Evolutionary conservation across 1,140 invertebrate species (phyloP).

Genomic region (Papilio polyxenes): DNA sequence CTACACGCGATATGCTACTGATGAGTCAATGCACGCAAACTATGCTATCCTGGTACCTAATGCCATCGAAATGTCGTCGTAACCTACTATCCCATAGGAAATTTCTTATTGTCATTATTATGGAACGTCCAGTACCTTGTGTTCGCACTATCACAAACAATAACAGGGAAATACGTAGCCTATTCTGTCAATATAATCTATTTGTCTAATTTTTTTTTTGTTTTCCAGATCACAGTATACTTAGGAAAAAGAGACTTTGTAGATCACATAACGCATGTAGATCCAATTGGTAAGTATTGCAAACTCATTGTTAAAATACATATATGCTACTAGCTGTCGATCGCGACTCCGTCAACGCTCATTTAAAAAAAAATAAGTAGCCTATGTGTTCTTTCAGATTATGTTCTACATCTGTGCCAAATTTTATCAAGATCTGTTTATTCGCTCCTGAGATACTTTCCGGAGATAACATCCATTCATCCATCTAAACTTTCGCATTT

Average conservation of each 20-base stretch:
- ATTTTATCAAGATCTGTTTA: too few relatives aligned
- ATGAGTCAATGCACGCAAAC: neutral
- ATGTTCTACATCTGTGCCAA: too few relatives aligned
- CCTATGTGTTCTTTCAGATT: too few relatives aligned
- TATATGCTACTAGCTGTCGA: too few relatives aligned
- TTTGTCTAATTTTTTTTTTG: constrained; percentile 39
- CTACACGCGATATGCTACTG: constrained; percentile 1
- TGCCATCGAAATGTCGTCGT: neutral
- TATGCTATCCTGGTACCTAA: constrained; percentile 7
- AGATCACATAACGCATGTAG: constrained; percentile 97
- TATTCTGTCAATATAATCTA: neutral
- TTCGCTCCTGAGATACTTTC: too few relatives aligned
- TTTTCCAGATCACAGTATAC: constrained; percentile 95
- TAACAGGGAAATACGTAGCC: too few relatives aligned
- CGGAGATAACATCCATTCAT: too few relatives aligned
- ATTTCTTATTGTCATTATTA: neutral
- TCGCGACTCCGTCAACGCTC: too few relatives aligned
- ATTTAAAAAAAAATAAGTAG: too few relatives aligned
- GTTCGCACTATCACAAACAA: too few relatives aligned
- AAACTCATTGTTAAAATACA: constrained; percentile 12
- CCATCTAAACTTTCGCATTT: too few relatives aligned
- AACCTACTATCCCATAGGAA: neutral
- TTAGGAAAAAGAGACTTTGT: constrained; percentile 98
- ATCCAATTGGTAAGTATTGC: constrained; percentile 92
- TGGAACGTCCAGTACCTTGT: too few relatives aligned